Percentiles rank a stretch among this genome's conserved stretches.
Conservation (phyloP, 2,113 vertebrate genomes). For the Cynopterus brachyotis region DNA sequence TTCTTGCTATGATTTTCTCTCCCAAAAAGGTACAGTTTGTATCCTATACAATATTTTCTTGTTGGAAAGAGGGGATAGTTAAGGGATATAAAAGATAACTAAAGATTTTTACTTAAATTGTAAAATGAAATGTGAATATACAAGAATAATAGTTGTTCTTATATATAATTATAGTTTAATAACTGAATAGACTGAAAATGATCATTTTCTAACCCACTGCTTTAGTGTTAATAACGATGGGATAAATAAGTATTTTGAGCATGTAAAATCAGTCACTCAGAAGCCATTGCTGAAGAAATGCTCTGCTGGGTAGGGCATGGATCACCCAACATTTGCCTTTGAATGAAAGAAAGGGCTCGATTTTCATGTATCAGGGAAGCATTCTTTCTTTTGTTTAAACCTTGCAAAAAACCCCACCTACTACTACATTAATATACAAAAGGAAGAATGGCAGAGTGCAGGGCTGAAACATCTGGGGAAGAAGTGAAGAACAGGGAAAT, state of each 20-base stretch:
- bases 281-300: neutral
- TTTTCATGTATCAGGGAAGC: neutral
- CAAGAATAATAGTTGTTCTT: neutral
- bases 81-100: neutral
- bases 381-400: neutral
- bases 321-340: neutral
- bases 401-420: neutral
- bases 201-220: neutral
- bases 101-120: neutral
- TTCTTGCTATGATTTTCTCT: conserved; percentile 84
- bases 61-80: neutral
- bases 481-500: neutral
- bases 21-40: conserved; percentile 84
- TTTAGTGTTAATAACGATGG: neutral
- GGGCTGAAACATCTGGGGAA: neutral
- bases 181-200: neutral
- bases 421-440: neutral
- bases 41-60: neutral
- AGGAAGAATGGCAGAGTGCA: neutral
- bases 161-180: neutral
- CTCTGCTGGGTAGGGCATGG: neutral
- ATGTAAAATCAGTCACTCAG: neutral
- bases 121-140: neutral
- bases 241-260: neutral
- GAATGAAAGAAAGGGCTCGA: neutral